Percentiles rank a stretch among this genome's conserved stretches.
These are phyloP conservation scores for Esox masquinongy DNA, from an alignment of 2,797 vertebrate species.

Conservation along the genomic window DNA sequence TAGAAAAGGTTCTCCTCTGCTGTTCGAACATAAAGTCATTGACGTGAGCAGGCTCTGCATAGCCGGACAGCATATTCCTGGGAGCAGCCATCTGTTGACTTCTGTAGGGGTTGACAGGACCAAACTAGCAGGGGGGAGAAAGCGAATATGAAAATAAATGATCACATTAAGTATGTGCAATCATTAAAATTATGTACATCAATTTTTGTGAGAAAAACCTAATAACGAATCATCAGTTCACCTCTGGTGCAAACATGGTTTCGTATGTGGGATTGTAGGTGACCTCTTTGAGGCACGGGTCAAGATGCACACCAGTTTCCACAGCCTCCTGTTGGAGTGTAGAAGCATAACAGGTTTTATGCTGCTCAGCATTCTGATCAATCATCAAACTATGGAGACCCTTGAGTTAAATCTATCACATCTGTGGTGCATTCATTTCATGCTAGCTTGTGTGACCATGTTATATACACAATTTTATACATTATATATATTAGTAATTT, in stretches of 20 bases:
- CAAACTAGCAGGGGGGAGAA: conserved; percentile 78
- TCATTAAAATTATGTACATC: not conserved
- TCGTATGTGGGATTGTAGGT: conserved; percentile 89
- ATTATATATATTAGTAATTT: too few relatives aligned
- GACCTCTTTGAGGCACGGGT: conserved; percentile 92
- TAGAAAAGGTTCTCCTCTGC: conserved; percentile 94
- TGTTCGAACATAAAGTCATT: conserved; percentile 99
- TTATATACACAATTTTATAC: too few relatives aligned
- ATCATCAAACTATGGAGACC: not conserved
- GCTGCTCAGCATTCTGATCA: not conserved
- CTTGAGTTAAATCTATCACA: not conserved
- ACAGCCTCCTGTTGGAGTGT: conserved; percentile 86
- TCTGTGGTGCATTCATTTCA: not conserved
- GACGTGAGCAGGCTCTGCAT: conserved; percentile 93
- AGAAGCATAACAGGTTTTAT: conserved; percentile 6
- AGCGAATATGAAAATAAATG: not conserved
- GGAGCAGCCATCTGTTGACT: conserved; percentile 97
- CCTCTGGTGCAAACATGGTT: conserved; percentile 98
- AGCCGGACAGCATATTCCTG: conserved; percentile 97
- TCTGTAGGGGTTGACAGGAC: conserved; percentile 91
- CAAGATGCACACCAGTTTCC: conserved; percentile 90
- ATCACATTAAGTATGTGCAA: not conserved
- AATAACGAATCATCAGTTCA: conserved; percentile 57
- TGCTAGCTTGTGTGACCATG: not conserved
- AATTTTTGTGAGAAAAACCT: not conserved